These are phyloP conservation scores for Meriones psammophilus DNA, from an alignment of 2,797 vertebrate genomes.

Conservation along the genomic window DNA sequence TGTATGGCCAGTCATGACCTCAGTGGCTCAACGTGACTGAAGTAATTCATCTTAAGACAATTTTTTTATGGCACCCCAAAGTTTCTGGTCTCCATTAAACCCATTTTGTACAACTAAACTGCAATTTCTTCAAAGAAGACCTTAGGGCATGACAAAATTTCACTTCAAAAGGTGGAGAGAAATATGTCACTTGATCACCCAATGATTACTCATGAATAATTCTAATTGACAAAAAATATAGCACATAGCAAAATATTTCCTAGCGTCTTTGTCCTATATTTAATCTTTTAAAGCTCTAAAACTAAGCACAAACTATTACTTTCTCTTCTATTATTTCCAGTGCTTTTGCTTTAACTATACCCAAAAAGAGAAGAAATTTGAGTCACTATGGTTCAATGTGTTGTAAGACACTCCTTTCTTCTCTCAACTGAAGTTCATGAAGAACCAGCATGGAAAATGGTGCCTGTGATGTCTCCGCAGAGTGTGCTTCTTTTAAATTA, in stretches of 20 bases:
- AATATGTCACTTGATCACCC: conserved; percentile 86
- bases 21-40: neutral
- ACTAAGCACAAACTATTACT: neutral
- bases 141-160: conserved; percentile 77
- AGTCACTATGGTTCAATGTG: neutral
- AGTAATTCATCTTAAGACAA: conserved; percentile 70
- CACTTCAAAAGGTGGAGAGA: conserved; percentile 80
- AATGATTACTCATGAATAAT: conserved; percentile 88
- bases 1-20: neutral
- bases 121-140: conserved; percentile 81
- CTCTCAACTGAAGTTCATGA: neutral
- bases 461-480: neutral
- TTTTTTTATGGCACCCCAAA: conserved; percentile 63
- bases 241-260: conserved; percentile 68
- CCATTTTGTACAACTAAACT: conserved; percentile 82
- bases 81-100: conserved; percentile 79
- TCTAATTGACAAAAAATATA: conserved; percentile 82
- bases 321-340: conserved; percentile 28
- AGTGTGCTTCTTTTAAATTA: neutral
- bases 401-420: neutral
- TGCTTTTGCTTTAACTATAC: conserved; percentile 13
- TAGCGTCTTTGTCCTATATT: conserved; percentile 62
- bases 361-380: neutral
- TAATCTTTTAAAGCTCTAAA: conserved; percentile 59
- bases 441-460: neutral